These are phyloP conservation scores for Cephus cinctus DNA, from an alignment of 1,140 invertebrate genomes.

Conservation along the genomic window DNA sequence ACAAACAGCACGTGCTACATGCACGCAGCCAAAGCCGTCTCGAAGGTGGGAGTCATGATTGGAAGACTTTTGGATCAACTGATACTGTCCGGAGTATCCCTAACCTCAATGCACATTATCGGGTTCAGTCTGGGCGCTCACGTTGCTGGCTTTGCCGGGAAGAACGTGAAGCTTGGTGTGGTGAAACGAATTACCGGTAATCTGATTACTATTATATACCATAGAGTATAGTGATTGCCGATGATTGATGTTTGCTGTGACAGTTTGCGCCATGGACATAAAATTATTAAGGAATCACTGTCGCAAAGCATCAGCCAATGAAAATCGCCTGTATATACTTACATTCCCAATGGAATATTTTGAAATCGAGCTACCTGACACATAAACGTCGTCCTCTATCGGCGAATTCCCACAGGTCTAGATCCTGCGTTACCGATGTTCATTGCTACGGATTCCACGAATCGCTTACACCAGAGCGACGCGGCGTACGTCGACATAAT, in stretches of 20 bases:
- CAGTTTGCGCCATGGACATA: too few species aligned
- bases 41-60: slow-evolving; percentile 3
- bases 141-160: slow-evolving; percentile 30
- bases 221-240: too few species aligned
- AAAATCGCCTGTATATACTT: too few species aligned
- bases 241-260: too few species aligned
- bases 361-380: too few species aligned
- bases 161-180: slow-evolving; percentile 20
- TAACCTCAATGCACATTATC: slow-evolving; percentile 27
- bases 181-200: slow-evolving; percentile 32
- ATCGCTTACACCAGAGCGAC: slow-evolving; percentile 34
- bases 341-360: too few species aligned
- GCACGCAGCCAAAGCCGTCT: slow-evolving; percentile 3
- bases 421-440: slow-evolving; percentile 43
- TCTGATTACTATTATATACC: too few species aligned
- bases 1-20: slow-evolving; percentile 8
- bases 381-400: too few species aligned
- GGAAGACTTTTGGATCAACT: slow-evolving; percentile 26
- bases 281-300: too few species aligned
- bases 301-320: too few species aligned
- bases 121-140: slow-evolving; percentile 42
- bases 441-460: slow-evolving; percentile 13
- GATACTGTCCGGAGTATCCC: slow-evolving; percentile 11
- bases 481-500: slow-evolving; percentile 62
- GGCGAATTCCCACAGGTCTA: slow-evolving; percentile 13